Percentiles rank a stretch among this genome's conserved stretches.
phyloP scores from a whole-genome alignment of 2,113 vertebrate species.

The Pampusana beccarii region DNA sequence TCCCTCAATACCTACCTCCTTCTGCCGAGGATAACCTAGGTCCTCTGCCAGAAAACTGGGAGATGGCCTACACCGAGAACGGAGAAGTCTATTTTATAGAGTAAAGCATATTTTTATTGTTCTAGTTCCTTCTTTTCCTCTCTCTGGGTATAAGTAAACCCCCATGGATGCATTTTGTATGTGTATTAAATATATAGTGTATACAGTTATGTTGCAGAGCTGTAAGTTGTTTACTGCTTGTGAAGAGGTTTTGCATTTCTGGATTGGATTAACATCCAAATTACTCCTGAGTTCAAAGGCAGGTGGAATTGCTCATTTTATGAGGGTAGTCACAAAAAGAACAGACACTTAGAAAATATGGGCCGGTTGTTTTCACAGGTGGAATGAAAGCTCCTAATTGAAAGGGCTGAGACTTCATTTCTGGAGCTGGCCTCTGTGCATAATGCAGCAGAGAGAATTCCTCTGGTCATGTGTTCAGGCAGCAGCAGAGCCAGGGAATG shows the following conservation, averaged over 20 bases:
- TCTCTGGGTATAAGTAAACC: background rate
- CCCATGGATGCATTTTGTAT: background rate
- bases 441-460: background rate
- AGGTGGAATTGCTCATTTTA: background rate
- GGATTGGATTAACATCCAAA: slow-evolving; percentile 28
- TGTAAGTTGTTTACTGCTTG: slow-evolving; percentile 5
- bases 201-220: background rate
- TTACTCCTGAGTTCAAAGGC: slow-evolving; percentile 26
- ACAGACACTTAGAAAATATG: background rate
- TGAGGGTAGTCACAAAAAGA: background rate
- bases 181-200: slow-evolving; percentile 16
- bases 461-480: background rate
- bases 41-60: slow-evolving; percentile 98
- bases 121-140: background rate
- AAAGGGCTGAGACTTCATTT: background rate
- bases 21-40: slow-evolving; percentile 92
- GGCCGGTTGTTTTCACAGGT: background rate
- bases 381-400: slow-evolving; percentile 15
- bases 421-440: background rate
- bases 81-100: slow-evolving; percentile 99
- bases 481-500: background rate
- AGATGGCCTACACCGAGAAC: slow-evolving; percentile 99
- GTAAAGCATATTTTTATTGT: slow-evolving; percentile 78
- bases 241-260: slow-evolving; percentile 17
- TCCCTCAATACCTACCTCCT: slow-evolving; percentile 93